Percentiles rank a stretch among this genome's conserved stretches.
phyloP scores from a whole-genome alignment of 2,888 invertebrate species.

The Mythimna pallens region DNA sequence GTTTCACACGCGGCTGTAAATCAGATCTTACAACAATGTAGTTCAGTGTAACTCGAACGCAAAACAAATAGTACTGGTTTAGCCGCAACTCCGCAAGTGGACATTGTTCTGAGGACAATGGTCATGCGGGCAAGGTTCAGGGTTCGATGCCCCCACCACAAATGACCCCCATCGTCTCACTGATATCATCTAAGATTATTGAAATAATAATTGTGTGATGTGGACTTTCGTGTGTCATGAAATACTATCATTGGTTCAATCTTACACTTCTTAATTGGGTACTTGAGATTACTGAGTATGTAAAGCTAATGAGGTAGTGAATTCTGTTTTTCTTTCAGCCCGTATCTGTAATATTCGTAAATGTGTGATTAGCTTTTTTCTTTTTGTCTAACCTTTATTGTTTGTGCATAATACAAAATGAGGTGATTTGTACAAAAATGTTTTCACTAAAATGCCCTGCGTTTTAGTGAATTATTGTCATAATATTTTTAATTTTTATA shows the following conservation, averaged over 20 bases:
- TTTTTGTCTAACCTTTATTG: background rate
- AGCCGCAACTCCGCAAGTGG: conserved; percentile 76
- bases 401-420: background rate
- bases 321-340: background rate
- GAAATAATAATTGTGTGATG: conserved; percentile 77
- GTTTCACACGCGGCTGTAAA: conserved; percentile 53
- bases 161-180: conserved; percentile 82
- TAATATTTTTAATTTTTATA: too few relatives aligned
- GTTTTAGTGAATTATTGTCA: too few relatives aligned
- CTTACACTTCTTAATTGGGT: conserved; percentile 37
- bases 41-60: conserved; percentile 58
- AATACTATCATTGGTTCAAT: conserved; percentile 42
- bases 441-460: background rate
- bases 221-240: conserved; percentile 57
- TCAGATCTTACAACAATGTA: conserved; percentile 60
- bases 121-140: conserved; percentile 82
- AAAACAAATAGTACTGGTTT: conserved; percentile 66
- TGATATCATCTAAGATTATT: conserved; percentile 82
- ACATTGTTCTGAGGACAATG: conserved; percentile 82
- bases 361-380: background rate
- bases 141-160: conserved; percentile 83
- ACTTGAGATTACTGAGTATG: conserved; percentile 28
- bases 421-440: too few relatives aligned
- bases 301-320: conserved; percentile 11
- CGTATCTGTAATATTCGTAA: background rate